Evolutionary conservation across 2,888 invertebrate species (phyloP).

Genomic region (Tanytarsus gracilentus): DNA sequence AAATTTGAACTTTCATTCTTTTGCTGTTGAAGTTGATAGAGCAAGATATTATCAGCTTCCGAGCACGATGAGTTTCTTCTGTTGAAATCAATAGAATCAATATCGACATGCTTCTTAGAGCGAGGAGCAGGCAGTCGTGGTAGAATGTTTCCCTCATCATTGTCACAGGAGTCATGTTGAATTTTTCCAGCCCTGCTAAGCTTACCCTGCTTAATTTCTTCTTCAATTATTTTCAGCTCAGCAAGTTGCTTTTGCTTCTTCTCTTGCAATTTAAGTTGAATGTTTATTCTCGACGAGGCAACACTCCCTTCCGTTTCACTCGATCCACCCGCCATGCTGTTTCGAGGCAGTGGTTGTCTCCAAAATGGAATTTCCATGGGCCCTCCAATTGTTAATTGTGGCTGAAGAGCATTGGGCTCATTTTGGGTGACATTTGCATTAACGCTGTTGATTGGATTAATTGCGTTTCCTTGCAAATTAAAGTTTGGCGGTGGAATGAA

Average conservation of each 20-base stretch:
- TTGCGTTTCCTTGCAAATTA: slow-evolving; percentile 31
- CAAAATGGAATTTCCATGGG: slow-evolving; percentile 58
- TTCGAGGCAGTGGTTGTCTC: slow-evolving; percentile 58
- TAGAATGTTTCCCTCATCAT: slow-evolving; percentile 32
- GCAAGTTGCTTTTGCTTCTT: slow-evolving; percentile 82
- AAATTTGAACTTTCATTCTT: not conserved
- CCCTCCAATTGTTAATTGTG: too few relatives aligned
- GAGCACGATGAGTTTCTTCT: slow-evolving; percentile 23
- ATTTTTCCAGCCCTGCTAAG: slow-evolving; percentile 48
- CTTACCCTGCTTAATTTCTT: slow-evolving; percentile 79
- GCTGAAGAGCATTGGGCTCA: not conserved
- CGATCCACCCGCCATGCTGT: slow-evolving; percentile 50
- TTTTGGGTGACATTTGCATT: not conserved
- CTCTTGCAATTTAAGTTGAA: slow-evolving; percentile 77
- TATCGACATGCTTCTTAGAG: slow-evolving; percentile 55
- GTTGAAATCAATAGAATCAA: slow-evolving; percentile 45
- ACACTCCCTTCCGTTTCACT: slow-evolving; percentile 69
- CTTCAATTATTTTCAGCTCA: slow-evolving; percentile 71
- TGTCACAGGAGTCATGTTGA: slow-evolving; percentile 43
- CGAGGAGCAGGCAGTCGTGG: slow-evolving; percentile 59
- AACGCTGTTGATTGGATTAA: not conserved
- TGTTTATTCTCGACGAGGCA: slow-evolving; percentile 67
- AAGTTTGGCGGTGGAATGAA: slow-evolving; percentile 66
- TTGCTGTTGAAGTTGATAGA: slow-evolving; percentile 22
- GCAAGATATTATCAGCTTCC: slow-evolving; percentile 16